phyloP scores from a whole-genome alignment of 2,113 vertebrate genomes.

The Steatornis caripensis region DNA sequence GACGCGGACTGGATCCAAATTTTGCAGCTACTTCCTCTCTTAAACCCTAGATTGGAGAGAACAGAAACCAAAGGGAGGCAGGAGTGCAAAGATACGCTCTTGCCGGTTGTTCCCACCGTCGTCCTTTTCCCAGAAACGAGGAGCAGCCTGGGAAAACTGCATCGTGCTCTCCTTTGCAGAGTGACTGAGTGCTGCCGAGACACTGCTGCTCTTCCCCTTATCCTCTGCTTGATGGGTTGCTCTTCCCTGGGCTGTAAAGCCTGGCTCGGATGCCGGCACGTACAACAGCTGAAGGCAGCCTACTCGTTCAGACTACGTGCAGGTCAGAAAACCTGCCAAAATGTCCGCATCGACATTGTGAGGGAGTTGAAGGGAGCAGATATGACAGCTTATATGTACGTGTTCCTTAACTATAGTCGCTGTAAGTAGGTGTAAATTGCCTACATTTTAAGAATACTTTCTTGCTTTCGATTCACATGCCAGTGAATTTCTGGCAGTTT shows the following conservation, averaged over 20 bases:
- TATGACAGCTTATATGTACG: background rate
- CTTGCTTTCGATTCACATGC: slow-evolving; percentile 25
- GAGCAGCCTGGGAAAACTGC: background rate
- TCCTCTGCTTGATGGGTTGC: background rate
- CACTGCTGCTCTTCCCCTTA: background rate
- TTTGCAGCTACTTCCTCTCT: background rate
- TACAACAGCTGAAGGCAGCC: background rate
- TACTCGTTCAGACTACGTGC: background rate
- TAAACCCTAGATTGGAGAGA: background rate
- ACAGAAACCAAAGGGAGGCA: background rate
- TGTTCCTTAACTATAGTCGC: slow-evolving; percentile 7
- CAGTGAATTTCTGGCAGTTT: slow-evolving; percentile 36
- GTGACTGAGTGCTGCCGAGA: rapidly evolving
- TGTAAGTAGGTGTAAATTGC: slow-evolving; percentile 52
- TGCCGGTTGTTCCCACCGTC: rapidly evolving
- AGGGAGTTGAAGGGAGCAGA: slow-evolving; percentile 14
- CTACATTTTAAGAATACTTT: slow-evolving; percentile 38
- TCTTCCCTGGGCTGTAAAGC: background rate
- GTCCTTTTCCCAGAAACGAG: background rate
- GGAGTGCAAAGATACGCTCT: rapidly evolving
- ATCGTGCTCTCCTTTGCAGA: no score
- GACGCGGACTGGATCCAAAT: rapidly evolving
- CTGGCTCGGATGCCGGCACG: background rate
- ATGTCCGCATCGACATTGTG: background rate
- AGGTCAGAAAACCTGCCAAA: background rate